Conservation (phyloP, 1,140 invertebrate species). For the Nomia melanderi region DNA sequence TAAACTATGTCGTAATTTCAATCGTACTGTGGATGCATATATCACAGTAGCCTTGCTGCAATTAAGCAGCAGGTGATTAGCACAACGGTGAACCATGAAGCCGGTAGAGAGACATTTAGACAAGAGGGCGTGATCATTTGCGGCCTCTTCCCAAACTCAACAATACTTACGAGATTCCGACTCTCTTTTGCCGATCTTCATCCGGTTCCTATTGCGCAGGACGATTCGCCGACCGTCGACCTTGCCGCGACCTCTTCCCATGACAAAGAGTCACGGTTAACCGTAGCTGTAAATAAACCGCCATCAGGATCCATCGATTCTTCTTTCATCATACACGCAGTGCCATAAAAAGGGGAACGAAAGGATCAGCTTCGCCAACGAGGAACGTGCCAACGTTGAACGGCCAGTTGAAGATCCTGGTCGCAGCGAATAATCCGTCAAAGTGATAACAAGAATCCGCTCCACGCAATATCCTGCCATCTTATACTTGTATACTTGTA, state of each 20-base stretch:
- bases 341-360: constrained; percentile 48
- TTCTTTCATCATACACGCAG: constrained; percentile 4
- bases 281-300: constrained; percentile 30
- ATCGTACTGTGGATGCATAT: background rate
- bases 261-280: background rate
- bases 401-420: background rate
- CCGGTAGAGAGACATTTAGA: constrained; percentile 23
- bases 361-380: background rate
- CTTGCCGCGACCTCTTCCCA: constrained; percentile 30
- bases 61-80: background rate
- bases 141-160: constrained; percentile 13
- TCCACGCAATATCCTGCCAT: constrained; percentile 31
- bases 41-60: background rate
- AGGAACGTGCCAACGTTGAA: constrained; percentile 27
- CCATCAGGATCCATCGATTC: background rate
- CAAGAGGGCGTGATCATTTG: constrained; percentile 4
- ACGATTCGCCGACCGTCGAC: constrained; percentile 42
- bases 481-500: constrained; percentile 22
- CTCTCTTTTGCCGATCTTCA: constrained; percentile 48
- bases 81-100: constrained; percentile 8
- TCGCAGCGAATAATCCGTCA: constrained; percentile 6
- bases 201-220: constrained; percentile 58
- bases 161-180: constrained; percentile 55
- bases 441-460: constrained; percentile 45
- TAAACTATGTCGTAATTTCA: no score